Evolutionary conservation across 1,140 invertebrate genomes (phyloP).

Genomic region (Ips typographus): DNA sequence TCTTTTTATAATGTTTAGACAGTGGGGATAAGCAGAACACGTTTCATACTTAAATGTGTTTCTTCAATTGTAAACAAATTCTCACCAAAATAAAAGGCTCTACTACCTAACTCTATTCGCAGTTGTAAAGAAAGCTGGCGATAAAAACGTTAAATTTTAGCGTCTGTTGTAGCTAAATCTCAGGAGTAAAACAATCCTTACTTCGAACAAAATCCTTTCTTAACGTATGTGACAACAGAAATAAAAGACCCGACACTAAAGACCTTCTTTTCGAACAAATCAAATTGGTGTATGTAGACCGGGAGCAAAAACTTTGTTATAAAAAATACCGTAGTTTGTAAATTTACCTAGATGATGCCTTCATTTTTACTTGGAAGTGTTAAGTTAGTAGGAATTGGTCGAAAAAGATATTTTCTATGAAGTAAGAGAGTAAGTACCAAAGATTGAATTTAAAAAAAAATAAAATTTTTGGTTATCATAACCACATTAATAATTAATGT

Average conservation of each 20-base stretch:
- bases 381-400: no score
- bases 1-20: background rate
- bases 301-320: background rate
- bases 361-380: no score
- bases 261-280: constrained; percentile 6
- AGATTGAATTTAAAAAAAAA: no score
- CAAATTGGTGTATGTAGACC: constrained; percentile 9
- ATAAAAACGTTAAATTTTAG: background rate
- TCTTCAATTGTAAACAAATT: background rate
- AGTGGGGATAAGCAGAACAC: background rate
- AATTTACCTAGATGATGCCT: no score
- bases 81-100: no score
- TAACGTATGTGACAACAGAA: constrained; percentile 23
- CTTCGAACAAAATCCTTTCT: constrained; percentile 14
- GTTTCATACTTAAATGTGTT: background rate
- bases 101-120: no score
- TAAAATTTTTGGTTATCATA: no score
- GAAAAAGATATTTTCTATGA: no score
- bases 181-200: constrained; percentile 14
- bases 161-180: constrained; percentile 7
- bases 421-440: no score
- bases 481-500: no score
- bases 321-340: no score
- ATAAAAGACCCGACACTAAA: constrained; percentile 19
- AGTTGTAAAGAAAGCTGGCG: background rate